Base-by-base conservation (phyloP, 2,113 vertebrate species). In the Crotalus helleri region DNA sequence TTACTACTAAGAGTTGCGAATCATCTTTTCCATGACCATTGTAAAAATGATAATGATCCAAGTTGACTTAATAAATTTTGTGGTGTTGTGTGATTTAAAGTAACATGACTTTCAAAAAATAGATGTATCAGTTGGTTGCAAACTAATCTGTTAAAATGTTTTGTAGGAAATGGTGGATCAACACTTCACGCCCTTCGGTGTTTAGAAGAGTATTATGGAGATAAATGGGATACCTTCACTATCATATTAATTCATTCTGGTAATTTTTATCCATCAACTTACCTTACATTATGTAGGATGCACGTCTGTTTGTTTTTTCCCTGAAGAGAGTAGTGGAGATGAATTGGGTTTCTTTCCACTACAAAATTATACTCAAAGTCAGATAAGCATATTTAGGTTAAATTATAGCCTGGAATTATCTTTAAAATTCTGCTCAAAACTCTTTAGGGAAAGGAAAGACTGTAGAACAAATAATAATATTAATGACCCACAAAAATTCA, bases 231-330 rank as follows among this genome's bases (percentile, higher is more conserved):
- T 93, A 97, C 94, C 90, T 95, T 98, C 95, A 98, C 93, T 91
- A 95, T 99, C 92, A 95, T 99, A 13, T 96, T 99, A 49, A 99
- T 99, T 94, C 99, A 99, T 96, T 99, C 99, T 97, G 99, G 99
- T 99, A 98, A 96, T 93, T 49, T 94, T 74, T 95, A 81, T 53
- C 90, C 91, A 90, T 39, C 91, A 0, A 94, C 89, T 93, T 91
- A 49, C 61, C 53, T 91, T 94, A 15, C 17, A 61, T 51, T 92
- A 87, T 87, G 19, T 87, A 64, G 54, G 12, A 8, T 93, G 1
- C 0, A 2, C 12, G 19, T 39, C 33, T 55, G 33, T 85, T 26
- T 81, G 74, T 88, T 10, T n/a, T 93, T 91, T 88, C 74, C 87
- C 54, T 92, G n/a, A 90, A 85, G 51, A 1, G 1, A 8, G 3